phyloP scores from a whole-genome alignment of 2,888 invertebrate species.

The Himalopsyche kuldschensis region DNA sequence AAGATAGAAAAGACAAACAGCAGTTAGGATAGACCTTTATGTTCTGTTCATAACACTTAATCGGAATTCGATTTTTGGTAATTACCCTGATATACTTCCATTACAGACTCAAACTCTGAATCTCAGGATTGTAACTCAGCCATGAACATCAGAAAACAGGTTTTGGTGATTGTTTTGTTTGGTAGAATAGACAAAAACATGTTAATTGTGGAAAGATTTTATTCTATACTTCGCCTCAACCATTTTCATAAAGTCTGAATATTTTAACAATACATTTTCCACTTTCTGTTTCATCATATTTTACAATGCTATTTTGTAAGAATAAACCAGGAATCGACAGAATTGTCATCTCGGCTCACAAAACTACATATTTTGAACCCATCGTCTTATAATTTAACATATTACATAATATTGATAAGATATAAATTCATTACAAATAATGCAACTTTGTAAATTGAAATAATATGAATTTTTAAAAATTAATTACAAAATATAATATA shows the following conservation, averaged over 20 bases:
- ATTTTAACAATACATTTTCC: slow-evolving; percentile 25
- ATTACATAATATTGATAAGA: slow-evolving; percentile 18
- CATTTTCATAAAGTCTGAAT: slow-evolving; percentile 29
- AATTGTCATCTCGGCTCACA: slow-evolving; percentile 10
- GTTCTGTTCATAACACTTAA: no score
- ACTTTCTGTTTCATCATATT: slow-evolving; percentile 20
- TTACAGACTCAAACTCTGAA: no score
- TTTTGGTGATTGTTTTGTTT: background rate
- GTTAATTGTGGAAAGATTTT: slow-evolving; percentile 22
- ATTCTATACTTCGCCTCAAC: slow-evolving; percentile 29
- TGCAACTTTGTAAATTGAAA: slow-evolving; percentile 26
- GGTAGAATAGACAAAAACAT: background rate
- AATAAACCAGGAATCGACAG: slow-evolving; percentile 6
- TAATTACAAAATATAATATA: slow-evolving; percentile 23
- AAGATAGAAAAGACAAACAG: no score
- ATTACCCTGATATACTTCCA: no score
- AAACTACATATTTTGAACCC: slow-evolving; percentile 20
- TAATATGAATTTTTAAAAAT: slow-evolving; percentile 16
- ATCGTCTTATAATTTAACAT: slow-evolving; percentile 20
- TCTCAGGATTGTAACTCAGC: no score
- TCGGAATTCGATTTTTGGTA: no score
- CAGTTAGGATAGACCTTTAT: no score
- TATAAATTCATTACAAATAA: slow-evolving; percentile 28
- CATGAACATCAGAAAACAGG: no score
- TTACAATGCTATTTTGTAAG: slow-evolving; percentile 21